Evolutionary conservation across 1,140 invertebrate species (phyloP), one percentile per base, ranked within the genome.

Genomic region (Ips typographus): DNA sequence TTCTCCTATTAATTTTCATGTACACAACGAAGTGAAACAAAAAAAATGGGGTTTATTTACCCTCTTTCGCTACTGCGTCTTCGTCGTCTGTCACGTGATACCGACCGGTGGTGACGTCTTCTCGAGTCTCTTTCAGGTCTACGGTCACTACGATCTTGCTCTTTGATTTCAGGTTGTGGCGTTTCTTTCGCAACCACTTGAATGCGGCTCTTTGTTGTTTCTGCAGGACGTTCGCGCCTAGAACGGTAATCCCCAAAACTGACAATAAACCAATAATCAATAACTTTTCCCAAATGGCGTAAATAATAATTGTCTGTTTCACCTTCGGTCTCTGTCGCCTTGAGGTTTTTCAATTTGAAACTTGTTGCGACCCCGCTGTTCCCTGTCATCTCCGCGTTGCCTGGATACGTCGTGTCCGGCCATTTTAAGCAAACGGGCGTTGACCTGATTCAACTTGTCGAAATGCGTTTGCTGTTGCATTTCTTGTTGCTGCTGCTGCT

Each of bases 281-380:
- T 49, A 22, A 49, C 3, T 68, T 61, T 44, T 51, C 3, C 22
- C 22, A 22, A 22, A 22, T 22, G 22, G 22, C 22, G 22, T 22
- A 59, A 38, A 67, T 73, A 8, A 73, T 72, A 4, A 36, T 59
- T 66, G 22, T 39, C 47, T 66, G 22, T 22, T 59, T 65, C 58
- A 59, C 68, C 71, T 5, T 73, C 71, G 40, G 40, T 68, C 72
- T 42, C 51, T 47, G 40, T 66, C 63, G 8, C 44, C 40, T 37
- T 43, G 69, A 0, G 76, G 73, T 62, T 79, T 79, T 55, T 77
- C 76, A 36, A 69, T 75, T 62, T 77, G 76, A 65, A 78, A 78
- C 65, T 79, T 79, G 62, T 79, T 79, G 4, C 77, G 59, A 39
- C 73, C 75, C 1, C 68, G 67, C 41, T 71, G 6, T 68, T 63